phyloP scores from a whole-genome alignment of 2,888 invertebrate genomes.

The Calephelis perditalis region DNA sequence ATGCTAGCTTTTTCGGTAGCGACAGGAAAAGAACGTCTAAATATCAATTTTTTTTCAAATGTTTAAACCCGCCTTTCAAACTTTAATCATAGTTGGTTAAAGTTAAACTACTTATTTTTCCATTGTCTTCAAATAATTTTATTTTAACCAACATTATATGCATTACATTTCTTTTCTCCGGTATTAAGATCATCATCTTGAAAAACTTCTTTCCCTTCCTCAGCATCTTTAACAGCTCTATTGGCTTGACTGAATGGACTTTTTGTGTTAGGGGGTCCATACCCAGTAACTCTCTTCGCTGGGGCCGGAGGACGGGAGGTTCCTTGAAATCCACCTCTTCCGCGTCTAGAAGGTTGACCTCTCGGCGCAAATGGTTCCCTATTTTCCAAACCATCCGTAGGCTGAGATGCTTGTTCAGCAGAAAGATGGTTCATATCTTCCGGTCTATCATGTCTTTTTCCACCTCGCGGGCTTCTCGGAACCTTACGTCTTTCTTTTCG shows the following conservation, averaged over 20 bases:
- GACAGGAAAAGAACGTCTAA: too few species aligned
- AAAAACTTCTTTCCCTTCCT: slow-evolving; percentile 50
- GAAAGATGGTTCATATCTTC: slow-evolving; percentile 58
- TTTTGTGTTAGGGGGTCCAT: slow-evolving; percentile 89
- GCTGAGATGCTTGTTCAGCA: slow-evolving; percentile 39
- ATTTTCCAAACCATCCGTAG: slow-evolving; percentile 58
- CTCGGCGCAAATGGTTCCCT: slow-evolving; percentile 90
- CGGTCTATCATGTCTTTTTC: slow-evolving; percentile 80
- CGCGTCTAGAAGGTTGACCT: slow-evolving; percentile 93
- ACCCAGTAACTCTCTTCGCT: slow-evolving; percentile 83
- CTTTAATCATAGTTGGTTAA: too few species aligned
- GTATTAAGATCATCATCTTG: slow-evolving; percentile 63
- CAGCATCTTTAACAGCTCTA: slow-evolving; percentile 59
- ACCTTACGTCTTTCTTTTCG: slow-evolving; percentile 76
- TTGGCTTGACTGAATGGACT: slow-evolving; percentile 83
- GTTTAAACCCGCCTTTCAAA: too few species aligned
- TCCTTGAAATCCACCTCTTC: slow-evolving; percentile 81
- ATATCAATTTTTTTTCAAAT: too few species aligned
- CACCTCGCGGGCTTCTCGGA: slow-evolving; percentile 73
- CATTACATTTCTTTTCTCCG: too few species aligned
- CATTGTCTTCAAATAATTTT: too few species aligned
- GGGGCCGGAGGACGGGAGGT: slow-evolving; percentile 66
- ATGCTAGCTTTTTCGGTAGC: too few species aligned
- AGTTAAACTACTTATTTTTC: too few species aligned
- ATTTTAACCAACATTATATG: too few species aligned